Conservation (phyloP, 2,113 vertebrate genomes). For the Orientallactaga bullata region DNA sequence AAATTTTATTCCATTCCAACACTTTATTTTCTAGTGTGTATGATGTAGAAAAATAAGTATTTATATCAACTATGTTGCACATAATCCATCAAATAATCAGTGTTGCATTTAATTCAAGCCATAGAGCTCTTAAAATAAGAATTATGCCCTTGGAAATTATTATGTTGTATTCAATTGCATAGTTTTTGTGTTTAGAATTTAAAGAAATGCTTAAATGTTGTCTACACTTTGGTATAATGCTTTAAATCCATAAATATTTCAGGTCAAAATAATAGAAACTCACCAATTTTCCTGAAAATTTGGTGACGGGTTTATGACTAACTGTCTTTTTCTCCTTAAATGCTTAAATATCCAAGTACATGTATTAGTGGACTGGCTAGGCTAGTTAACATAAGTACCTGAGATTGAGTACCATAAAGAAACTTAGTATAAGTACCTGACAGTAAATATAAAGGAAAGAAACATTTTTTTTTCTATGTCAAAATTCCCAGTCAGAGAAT, state of each 20-base stretch:
- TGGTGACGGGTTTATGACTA: background rate
- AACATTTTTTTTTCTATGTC: background rate
- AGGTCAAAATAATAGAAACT: background rate
- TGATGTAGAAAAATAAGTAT: background rate
- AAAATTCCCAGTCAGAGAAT: background rate
- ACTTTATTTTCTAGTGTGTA: background rate
- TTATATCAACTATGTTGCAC: background rate
- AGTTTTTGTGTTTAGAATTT: conserved; percentile 28
- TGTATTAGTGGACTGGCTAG: background rate
- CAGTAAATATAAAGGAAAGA: background rate
- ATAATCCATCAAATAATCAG: conserved; percentile 20
- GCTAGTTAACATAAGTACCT: background rate
- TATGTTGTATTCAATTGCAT: background rate
- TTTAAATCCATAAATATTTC: background rate
- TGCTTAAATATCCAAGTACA: background rate
- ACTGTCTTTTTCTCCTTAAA: background rate
- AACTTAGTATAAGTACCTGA: background rate
- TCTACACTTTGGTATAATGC: background rate
- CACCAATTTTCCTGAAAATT: background rate
- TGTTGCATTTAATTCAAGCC: conserved; percentile 34
- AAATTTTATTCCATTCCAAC: background rate
- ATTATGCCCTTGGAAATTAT: conserved; percentile 9
- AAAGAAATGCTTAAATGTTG: conserved; percentile 3
- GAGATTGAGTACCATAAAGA: too few relatives aligned
- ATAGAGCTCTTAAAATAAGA: background rate